phyloP scores from a whole-genome alignment of 2,797 vertebrate genomes.

The Xyrichtys novacula region DNA sequence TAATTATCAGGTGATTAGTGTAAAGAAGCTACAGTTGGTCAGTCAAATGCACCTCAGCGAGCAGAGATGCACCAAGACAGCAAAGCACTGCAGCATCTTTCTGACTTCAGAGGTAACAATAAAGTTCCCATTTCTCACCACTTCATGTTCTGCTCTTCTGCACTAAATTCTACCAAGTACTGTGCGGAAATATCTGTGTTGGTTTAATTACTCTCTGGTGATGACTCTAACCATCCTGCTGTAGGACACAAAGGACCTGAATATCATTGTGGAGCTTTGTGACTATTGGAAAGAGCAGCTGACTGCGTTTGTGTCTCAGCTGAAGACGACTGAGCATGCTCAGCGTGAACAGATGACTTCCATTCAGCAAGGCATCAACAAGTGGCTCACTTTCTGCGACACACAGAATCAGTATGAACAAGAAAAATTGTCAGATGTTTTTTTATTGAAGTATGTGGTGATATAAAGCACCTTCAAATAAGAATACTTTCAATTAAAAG shows the following conservation, averaged over 20 bases:
- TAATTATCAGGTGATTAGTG: conserved; percentile 85
- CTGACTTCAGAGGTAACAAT: conserved; percentile 84
- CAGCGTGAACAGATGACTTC: conserved; percentile 70
- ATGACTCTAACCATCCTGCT: conserved; percentile 34
- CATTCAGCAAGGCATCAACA: conserved; percentile 73
- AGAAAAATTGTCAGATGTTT: neutral
- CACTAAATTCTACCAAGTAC: neutral
- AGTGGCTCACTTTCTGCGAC: conserved; percentile 76
- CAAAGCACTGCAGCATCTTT: conserved; percentile 82
- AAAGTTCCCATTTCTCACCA: neutral
- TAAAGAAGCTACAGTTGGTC: conserved; percentile 86
- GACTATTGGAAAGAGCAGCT: conserved; percentile 81
- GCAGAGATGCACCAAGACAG: conserved; percentile 85
- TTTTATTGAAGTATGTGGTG: too few relatives aligned
- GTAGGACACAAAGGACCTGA: conserved; percentile 86
- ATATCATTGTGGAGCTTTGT: conserved; percentile 75
- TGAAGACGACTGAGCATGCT: conserved; percentile 75
- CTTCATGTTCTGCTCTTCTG: neutral
- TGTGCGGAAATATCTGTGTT: neutral
- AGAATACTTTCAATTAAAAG: neutral
- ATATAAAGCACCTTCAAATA: too few relatives aligned
- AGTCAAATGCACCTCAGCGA: conserved; percentile 83
- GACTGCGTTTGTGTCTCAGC: conserved; percentile 65
- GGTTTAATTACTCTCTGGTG: conserved; percentile 19
- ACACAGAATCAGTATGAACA: conserved; percentile 72